Percentiles rank a stretch among this genome's conserved stretches.
phyloP scores from a whole-genome alignment of 2,113 vertebrate species.

The Alligator sinensis region DNA sequence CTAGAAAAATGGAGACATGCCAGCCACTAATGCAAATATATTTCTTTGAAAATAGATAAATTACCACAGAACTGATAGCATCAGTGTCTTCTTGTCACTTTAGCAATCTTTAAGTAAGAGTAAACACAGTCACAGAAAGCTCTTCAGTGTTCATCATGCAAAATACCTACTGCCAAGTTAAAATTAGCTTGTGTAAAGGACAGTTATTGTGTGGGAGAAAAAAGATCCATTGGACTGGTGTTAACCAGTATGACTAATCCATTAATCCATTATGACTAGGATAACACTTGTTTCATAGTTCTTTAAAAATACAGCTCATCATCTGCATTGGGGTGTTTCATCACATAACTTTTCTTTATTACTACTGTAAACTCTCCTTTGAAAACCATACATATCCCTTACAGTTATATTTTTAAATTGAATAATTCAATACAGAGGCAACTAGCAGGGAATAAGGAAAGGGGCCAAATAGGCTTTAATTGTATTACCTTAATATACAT shows the following conservation, averaged over 20 bases:
- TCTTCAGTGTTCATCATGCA: background rate
- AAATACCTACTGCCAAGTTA: background rate
- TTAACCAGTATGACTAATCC: background rate
- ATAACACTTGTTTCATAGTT: background rate
- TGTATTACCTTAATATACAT: background rate
- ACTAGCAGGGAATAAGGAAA: background rate
- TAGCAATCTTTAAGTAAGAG: background rate
- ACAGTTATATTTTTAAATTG: conserved; percentile 25
- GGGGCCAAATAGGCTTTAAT: background rate
- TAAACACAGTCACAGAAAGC: background rate
- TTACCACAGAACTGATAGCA: background rate
- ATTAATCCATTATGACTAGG: background rate
- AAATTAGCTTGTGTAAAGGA: background rate
- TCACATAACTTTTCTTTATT: background rate
- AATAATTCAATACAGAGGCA: conserved; percentile 25
- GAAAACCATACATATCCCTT: conserved; percentile 22
- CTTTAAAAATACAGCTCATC: background rate
- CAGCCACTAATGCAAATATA: background rate
- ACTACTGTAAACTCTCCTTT: conserved; percentile 14
- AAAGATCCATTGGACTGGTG: background rate
- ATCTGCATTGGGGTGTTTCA: background rate
- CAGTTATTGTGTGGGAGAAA: background rate
- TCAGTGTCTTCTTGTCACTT: background rate
- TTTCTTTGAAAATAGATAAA: background rate
- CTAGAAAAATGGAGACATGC: background rate